Percentiles rank a stretch among this genome's conserved stretches.
Evolutionary conservation across 2,888 invertebrate species (phyloP).

Genomic region (Eristalis intricaria): DNA sequence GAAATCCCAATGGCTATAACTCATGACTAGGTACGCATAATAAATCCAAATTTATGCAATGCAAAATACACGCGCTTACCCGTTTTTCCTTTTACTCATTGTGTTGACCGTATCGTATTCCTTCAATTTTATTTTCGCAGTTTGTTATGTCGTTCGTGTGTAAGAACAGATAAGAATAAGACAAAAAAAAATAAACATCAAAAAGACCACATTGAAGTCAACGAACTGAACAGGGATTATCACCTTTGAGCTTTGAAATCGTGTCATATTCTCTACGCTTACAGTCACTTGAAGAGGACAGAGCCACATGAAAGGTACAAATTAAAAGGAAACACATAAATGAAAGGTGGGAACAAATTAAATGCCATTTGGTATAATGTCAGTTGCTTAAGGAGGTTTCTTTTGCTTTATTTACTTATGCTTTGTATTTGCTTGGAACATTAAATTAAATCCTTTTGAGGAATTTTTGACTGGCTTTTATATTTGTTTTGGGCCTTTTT

Average conservation of each 20-base stretch:
- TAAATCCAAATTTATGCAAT: slow-evolving; percentile 55
- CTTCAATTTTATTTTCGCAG: slow-evolving; percentile 31
- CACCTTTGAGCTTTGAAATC: slow-evolving; percentile 20
- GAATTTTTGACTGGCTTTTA: slow-evolving; percentile 51
- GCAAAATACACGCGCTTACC: slow-evolving; percentile 26
- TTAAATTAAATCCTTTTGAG: slow-evolving; percentile 59
- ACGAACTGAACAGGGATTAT: slow-evolving; percentile 41
- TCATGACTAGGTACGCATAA: slow-evolving; percentile 39
- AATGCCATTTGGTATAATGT: slow-evolving; percentile 53
- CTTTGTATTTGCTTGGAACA: slow-evolving; percentile 52
- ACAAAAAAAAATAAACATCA: slow-evolving; percentile 14
- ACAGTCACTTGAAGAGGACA: slow-evolving; percentile 15
- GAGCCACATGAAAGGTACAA: slow-evolving; percentile 21
- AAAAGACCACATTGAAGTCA: slow-evolving; percentile 29
- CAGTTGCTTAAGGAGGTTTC: slow-evolving; percentile 49
- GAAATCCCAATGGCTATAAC: slow-evolving; percentile 36
- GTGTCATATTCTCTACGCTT: slow-evolving; percentile 23
- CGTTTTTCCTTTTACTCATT: slow-evolving; percentile 5
- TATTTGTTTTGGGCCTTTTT: slow-evolving; percentile 53
- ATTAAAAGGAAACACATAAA: slow-evolving; percentile 31
- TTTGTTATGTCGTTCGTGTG: slow-evolving; percentile 25
- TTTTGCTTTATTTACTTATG: slow-evolving; percentile 29
- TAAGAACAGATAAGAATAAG: slow-evolving; percentile 26
- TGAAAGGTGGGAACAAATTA: slow-evolving; percentile 58
- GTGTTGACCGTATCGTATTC: slow-evolving; percentile 22